phyloP scores from a whole-genome alignment of 2,797 vertebrate genomes.

The Aplochiton taeniatus region DNA sequence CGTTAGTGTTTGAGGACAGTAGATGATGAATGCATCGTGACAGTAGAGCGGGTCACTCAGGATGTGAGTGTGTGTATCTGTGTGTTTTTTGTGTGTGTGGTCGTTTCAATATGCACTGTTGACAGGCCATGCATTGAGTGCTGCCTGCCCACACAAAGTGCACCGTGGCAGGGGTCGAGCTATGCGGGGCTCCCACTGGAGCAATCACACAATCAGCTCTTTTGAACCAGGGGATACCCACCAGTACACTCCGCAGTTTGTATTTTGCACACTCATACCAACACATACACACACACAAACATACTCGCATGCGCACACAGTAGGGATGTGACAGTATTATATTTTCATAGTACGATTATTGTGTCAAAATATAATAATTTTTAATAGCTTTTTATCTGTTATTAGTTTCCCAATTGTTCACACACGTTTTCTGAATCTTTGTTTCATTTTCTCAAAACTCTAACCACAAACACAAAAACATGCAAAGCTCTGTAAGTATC shows the following conservation, averaged over 20 bases:
- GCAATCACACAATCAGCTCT: not conserved
- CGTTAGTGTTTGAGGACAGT: constrained; percentile 36
- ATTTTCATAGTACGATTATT: too few relatives aligned
- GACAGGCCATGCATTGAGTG: constrained; percentile 41
- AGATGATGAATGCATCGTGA: constrained; percentile 47
- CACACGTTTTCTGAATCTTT: too few relatives aligned
- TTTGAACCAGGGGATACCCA: not conserved
- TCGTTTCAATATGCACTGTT: constrained; percentile 27
- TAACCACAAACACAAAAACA: too few relatives aligned
- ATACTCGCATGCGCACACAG: not conserved
- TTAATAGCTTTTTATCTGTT: too few relatives aligned
- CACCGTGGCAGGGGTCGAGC: constrained; percentile 20
- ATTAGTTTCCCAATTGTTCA: too few relatives aligned
- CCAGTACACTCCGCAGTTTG: not conserved
- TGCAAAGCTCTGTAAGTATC: too few relatives aligned
- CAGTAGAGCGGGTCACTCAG: constrained; percentile 37
- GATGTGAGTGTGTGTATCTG: not conserved
- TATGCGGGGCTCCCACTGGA: constrained; percentile 7
- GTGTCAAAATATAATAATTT: too few relatives aligned
- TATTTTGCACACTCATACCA: not conserved
- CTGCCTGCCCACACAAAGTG: constrained; percentile 53
- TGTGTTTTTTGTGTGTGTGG: constrained; percentile 3
- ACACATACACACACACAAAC: constrained; percentile 7
- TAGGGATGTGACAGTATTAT: too few relatives aligned
- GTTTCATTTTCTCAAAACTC: too few relatives aligned